Conservation (phyloP, 2,888 invertebrate species). For the Tetragonula carbonaria region DNA sequence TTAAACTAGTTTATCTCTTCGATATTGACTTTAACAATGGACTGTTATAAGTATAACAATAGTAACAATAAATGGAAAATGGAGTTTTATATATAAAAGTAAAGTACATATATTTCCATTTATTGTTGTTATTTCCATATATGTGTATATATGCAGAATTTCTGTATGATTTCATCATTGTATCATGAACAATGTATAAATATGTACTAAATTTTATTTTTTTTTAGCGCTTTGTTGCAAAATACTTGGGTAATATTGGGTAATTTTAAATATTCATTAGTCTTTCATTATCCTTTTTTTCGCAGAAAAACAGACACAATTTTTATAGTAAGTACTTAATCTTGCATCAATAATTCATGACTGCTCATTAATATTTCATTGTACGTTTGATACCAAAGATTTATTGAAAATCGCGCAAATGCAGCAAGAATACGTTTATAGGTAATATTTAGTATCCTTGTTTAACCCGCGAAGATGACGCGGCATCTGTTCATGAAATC, state of each 20-base stretch:
- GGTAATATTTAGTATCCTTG: slow-evolving; percentile 29
- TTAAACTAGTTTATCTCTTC: slow-evolving; percentile 53
- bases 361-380: slow-evolving; percentile 51
- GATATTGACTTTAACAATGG: slow-evolving; percentile 40
- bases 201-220: background rate
- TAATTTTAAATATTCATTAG: slow-evolving; percentile 1
- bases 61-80: slow-evolving; percentile 12
- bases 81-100: background rate
- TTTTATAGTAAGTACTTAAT: background rate
- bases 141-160: background rate
- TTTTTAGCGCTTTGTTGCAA: slow-evolving; percentile 10
- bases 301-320: background rate
- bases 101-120: too few species aligned
- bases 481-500: slow-evolving; percentile 49
- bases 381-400: slow-evolving; percentile 34
- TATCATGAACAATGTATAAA: background rate
- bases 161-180: background rate
- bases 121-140: too few species aligned
- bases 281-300: background rate
- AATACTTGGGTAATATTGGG: slow-evolving; percentile 10
- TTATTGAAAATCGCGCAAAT: slow-evolving; percentile 40
- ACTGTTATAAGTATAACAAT: background rate
- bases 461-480: slow-evolving; percentile 38
- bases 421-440: slow-evolving; percentile 39
- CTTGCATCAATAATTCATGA: background rate